Base-by-base conservation (phyloP, 2,888 invertebrate species). In the Baronia brevicornis region DNA sequence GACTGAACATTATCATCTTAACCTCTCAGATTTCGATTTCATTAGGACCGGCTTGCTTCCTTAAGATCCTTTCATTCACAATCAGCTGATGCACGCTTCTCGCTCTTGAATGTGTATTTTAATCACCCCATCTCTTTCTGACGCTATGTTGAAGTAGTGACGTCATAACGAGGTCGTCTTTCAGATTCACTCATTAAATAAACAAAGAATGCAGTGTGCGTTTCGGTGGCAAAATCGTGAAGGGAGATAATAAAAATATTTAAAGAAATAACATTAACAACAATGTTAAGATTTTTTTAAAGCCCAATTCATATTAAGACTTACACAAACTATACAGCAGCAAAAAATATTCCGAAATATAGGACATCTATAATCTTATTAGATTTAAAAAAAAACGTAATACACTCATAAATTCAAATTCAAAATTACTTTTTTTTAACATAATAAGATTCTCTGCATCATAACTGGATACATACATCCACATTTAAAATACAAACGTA, bases 141-240 rank as follows among this genome's bases (percentile, higher is more conserved):
- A 38, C 57, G 46, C 43, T 45, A 50, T 57, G 59, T 60, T 67
- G 66, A 63, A 61, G 52, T 60, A 54, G 69, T 78, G 80, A 78
- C 82, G 80, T 80, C 80, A 77, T 73, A 71, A 74, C 74, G 77
- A 77, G 73, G 69, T 69, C 73, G 69, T 66, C 69, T 70, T 65
- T 66, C 61, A 69, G 68, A 72, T 75, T 72, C 78, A 69, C 80
- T 80, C 79, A 82, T 80, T 82, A 80, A 77, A 77, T 73, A 82
- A 77, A 80, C 77, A 77, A 72, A 71, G 65, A 66, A 56, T 46
- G 44, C 46, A 57, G 45, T 49, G 55, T 55, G 40, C 56, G 56
- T 58, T 44, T 41, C n/a, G 25, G 2, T 34, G 38, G 70, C 43
- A 37, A 43, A 48, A 32, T 36, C 36, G 41, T 20, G 29, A 32